Base-by-base conservation (phyloP, 2,113 vertebrate genomes). In the Corynorhinus townsendii region DNA sequence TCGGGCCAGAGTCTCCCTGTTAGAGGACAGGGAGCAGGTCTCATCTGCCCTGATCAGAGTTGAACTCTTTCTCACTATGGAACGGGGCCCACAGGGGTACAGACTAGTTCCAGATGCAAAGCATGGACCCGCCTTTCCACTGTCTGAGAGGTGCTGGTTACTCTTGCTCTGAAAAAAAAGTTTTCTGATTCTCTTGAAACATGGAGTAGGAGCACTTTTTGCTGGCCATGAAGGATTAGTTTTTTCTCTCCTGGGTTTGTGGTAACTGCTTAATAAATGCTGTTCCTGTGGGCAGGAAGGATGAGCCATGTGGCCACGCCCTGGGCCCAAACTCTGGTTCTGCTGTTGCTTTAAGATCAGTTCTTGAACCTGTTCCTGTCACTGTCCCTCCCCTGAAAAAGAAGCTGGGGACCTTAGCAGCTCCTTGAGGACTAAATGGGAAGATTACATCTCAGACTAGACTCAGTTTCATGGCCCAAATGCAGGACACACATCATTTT, bases 391-490 rank as follows among this genome's bases (percentile, higher is more conserved):
- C 20, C 3, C n/a, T 15, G 24, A 20, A 43, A 84, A 33, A 52
- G 3, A 20, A 64, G 40, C 20, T 3, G 0, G 1, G 15, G 15
- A 6, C n/a, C 19, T 22, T 19, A 45, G 9, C n/a, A 77, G 76
- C n/a, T 26, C 56, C 33, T 12, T 20, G 30, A 76, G 11, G 33
- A 17, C 59, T n/a, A n/a, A 54, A 40, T 17, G 24, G 59, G 5
- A 92, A 47, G 68, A 72, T 10, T 35, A 7, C 0, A 1, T 8
- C 69, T 11, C 8, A 22, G 79, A 24, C 30, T 66, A 20, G 84
- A 43, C 24, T 59, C 19, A 20, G 12, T 1, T 17, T 12, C 12
- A 54, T 9, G 14, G 14, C 12, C 35, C 49, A 45, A 28, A 15
- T 26, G 66, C 4, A 35, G 47, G 14, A 49, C 11, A 62, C 14